Evolutionary conservation across 2,113 vertebrate species (phyloP), one percentile per base, ranked within the genome.

Genomic region (Triplophysa rosa): DNA sequence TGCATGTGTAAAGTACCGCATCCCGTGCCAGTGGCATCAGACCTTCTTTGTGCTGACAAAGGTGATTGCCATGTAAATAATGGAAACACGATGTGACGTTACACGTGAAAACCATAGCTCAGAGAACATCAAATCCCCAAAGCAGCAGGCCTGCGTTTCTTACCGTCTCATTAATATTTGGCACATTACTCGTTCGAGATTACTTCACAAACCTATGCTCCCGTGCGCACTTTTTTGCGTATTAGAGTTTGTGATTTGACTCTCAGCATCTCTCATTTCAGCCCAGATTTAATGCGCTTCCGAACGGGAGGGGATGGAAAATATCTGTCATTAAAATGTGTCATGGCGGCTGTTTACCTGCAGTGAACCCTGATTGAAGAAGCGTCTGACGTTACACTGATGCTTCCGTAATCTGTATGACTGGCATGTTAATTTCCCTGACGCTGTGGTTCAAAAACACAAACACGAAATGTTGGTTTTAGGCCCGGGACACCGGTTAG

Each of bases 381-480:
- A 80, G 85, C 80, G 86, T 87, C 85, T 93, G 93, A 86, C 89
- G 93, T 93, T 90, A 91, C 92, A 93, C 90, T 87, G 92, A 93
- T 93, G 91, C 91, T 81, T 85, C 80, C 81, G 88, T 94, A 93
- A 94, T 94, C 92, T 93, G 84, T 88, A 89, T 91, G 92, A 91
- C 89, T 91, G 90, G 90, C 87, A 92, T 94, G 92, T 87, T 93
- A 91, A 93, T 94, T 94, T 92, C 89, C 87, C 83, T 86, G 90
- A 91, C 85, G 90, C 92, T 91, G 92, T 90, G 92, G 92, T 93
- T 94, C 91, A 92, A 94, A 84, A 93, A 94, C 93, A 94, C 92
- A 94, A 94, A 94, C 93, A 94, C 87, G 84, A 91, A 91, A 92
- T 93, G 93, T 93, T 92, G 90, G 90, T 92, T 93, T 93, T 91